Base-by-base conservation (phyloP, 2,888 invertebrate genomes). In the Micropterix aruncella region DNA sequence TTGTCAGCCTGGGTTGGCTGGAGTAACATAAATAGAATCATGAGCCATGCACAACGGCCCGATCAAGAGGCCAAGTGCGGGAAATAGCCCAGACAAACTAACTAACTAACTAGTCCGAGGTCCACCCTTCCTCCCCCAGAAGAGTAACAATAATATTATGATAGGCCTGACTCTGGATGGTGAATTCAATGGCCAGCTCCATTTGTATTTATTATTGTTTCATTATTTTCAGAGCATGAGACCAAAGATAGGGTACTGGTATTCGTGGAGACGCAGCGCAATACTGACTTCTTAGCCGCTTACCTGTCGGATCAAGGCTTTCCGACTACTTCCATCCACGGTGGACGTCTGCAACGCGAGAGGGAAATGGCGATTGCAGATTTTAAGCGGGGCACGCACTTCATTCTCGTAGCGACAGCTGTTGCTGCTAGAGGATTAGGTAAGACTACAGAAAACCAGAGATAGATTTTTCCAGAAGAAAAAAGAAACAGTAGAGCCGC, bases 261-360 rank as follows among this genome's bases (percentile, higher is more conserved):
- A 0, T 97, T 97, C 58, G 94, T 95, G 1, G 91, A 90, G 56
- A 84, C 82, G 12, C 94, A 95, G 57, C 77, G 87, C 38, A 85
- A 80, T 46, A 92, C 94, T 0, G 96, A 97, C 61, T 94, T 90
- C 58, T 66, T 92, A 16, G 95, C 93, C 0, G 79, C 85, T 0
- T 77, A 80, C 53, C 62, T 96, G 19, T 87, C 85, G 0, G 87
- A 90, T 59, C 63, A 65, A n/a, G 77, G 81, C 45, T 75, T 81
- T 46, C 85, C 93, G 4, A 95, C 95, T 1, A 94, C 96, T 3
- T 95, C 95, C 37, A 99, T 99, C 57, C 99, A 99, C 65, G 99
- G 99, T 27, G 97, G 99, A 66, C 80, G 97, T 40, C 79, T 86
- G 55, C 99, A 99, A 62, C 76, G 86, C 42, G 97, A 99, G 61